Base-by-base conservation (phyloP, 30 jellyfish, hydroid and myxozoan genomes). In the Chrysaora quinquecirrha region DNA sequence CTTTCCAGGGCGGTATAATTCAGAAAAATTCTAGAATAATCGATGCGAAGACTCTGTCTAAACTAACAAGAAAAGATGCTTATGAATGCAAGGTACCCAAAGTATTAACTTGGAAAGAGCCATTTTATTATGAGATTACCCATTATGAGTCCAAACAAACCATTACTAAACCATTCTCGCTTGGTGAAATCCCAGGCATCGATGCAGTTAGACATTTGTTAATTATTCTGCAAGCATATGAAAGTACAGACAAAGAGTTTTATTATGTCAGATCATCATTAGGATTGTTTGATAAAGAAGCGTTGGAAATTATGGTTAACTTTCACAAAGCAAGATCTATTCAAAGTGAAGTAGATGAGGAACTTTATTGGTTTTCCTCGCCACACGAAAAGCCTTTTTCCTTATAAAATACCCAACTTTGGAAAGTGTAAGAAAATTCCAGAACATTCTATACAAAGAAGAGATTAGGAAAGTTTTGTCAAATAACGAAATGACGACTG, bases 361-460 rank as follows among this genome's bases (percentile, higher is more conserved):
- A 52, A 20, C 68, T 52, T 2, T 20, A 9, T 25, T 52, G 68
- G 68, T 52, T 52, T 25, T 52, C 68, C 4, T 52, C 24, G 4
- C 68, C 68, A 3, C 25, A 52, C 25, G 68, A 52, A 52, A 52
- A 52, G 19, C n/a, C n/a, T n/a, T n/a, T n/a, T n/a, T n/a, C n/a
- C n/a, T 52, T 9, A 52, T 10, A 2, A 52, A 52, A 16, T 20
- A 52, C 19, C 68, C 68, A 16, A 4, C 68, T 7, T 4, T 3
- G 19, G 6, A 52, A 25, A 52, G 25, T 20, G 29, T 52, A 3
- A 16, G 68, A 20, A 52, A 52, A 52, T 52, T 52, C 25, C 24
- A 10, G 68, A 19, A 52, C 25, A 52, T 52, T 7, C 68, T 52
- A 16, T 52, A 52, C 68, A 10, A 20, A 4, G 7, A 19, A 3